Base-by-base conservation (phyloP, 1,140 invertebrate species). In the Galleria mellonella region DNA sequence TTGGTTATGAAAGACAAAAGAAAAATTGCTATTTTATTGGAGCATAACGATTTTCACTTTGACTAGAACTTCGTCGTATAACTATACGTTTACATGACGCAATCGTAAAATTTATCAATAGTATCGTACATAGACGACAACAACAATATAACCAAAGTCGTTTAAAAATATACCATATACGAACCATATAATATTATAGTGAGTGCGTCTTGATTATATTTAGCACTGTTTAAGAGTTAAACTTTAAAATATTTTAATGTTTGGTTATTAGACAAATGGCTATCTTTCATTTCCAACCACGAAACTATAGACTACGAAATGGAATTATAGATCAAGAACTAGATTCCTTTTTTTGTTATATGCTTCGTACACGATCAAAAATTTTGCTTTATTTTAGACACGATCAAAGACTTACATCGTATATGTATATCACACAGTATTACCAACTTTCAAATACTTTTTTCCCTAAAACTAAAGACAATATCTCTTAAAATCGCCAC, bases 31-130 rank as follows among this genome's bases (percentile, higher is more conserved):
- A 23, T 23, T 23, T 3, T 23, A 23, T 3, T 23, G 17, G 6
- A 23, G 17, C 10, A 23, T 45, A 47, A 35, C 28, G 57, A 64
- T 55, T 54, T 43, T 51, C 28, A 42, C 31, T 38, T 51, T 48
- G 60, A 64, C 57, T 41, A 31, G 43, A 45, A 38, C 46, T 49
- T 47, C 43, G 57, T 61, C 47, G 48, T 68, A 65, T 61, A 70
- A 51, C 64, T 77, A 70, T 68, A 72, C 63, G 59, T 72, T 75
- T 81, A 81, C 72, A 78, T 84, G 81, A 84, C 81, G 81, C 81
- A 84, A 84, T 84, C 81, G 75, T 43, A 71, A 65, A 72, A 82
- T 61, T 70, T 76, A 77, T 69, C 71, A 64, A 70, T 74, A 76
- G 60, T n/a, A n/a, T n/a, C n/a, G n/a, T 76, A 71, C 64, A 66